phyloP scores from a whole-genome alignment of 2,113 vertebrate genomes.

The Microcebus ravelobensis region DNA sequence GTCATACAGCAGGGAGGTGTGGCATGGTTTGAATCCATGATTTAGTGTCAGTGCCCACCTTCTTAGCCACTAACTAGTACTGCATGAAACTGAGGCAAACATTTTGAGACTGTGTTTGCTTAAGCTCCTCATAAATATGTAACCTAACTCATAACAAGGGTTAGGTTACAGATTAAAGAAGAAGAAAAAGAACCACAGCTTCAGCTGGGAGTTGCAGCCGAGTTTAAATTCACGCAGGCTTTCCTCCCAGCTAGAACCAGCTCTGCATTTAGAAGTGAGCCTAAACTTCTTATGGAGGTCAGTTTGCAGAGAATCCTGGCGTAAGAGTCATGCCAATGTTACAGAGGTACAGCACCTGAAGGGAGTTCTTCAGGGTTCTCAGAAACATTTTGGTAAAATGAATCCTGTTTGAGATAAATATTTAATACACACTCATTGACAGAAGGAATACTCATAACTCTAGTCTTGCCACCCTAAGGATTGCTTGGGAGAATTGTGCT shows the following conservation, averaged over 20 bases:
- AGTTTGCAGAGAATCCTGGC: neutral
- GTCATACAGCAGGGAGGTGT: neutral
- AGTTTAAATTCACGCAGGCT: neutral
- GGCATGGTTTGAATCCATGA: neutral
- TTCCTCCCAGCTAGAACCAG: neutral
- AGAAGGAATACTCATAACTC: neutral
- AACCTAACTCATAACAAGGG: neutral
- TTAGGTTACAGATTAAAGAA: neutral
- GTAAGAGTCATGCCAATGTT: neutral
- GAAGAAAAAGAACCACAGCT: neutral
- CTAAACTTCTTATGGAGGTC: neutral
- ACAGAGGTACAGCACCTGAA: neutral
- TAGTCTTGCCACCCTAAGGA: neutral
- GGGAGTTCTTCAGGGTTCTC: neutral
- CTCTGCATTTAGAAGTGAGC: neutral
- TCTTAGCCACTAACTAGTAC: neutral
- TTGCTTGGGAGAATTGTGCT: neutral
- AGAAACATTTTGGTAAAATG: neutral
- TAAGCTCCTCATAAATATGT: neutral
- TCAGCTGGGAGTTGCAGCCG: neutral
- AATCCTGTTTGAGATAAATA: neutral
- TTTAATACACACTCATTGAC: neutral
- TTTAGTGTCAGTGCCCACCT: neutral
- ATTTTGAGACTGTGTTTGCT: neutral
- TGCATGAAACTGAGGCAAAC: neutral